Base-by-base conservation (phyloP, 2,113 vertebrate species). In the Malurus cyaneus region DNA sequence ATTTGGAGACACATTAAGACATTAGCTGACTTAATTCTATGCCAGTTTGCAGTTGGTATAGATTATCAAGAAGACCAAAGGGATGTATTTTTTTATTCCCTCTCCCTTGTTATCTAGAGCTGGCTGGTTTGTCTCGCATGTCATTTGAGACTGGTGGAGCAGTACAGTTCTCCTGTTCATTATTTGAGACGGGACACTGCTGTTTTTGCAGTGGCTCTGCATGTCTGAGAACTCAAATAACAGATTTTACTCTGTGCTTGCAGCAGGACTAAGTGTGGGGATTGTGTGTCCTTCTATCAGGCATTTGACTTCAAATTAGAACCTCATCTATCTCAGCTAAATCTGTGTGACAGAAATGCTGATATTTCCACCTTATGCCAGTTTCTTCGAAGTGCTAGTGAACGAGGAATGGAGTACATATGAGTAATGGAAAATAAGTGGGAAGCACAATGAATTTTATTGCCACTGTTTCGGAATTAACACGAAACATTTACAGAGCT, bases 401-500 rank as follows among this genome's bases (percentile, higher is more conserved):
- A 56, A 73, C 72, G 74, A 88, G 32, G 25, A 86, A 77, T 52
- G 15, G 28, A 80, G 29, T 52, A 32, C 11, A 32, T 39, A 34
- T 5, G 79, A 52, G 42, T 54, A 91, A 80, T 29, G 32, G 42
- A 71, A 94, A 92, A 86, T 11, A 60, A 78, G 74, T 71, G 20
- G 6, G 76, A 86, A 91, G 74, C 44, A 50, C 31, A n/a, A 50
- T 2, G 7, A 62, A 47, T 95, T 88, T 91, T 88, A 84, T 76
- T 88, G 71, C 64, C 24, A 18, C 47, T 47, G 14, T 77, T 50
- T 47, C 25, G 50, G 39, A 92, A 93, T 90, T 81, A 96, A 56
- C 60, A 80, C 64, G 73, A 92, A 94, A 81, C 57, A 90, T 93
- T 94, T 92, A 90, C 82, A 80, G 56, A 94, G 60, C 67, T 81